Base-by-base conservation (phyloP, 2,113 vertebrate species). In the Prietella phreatophila region DNA sequence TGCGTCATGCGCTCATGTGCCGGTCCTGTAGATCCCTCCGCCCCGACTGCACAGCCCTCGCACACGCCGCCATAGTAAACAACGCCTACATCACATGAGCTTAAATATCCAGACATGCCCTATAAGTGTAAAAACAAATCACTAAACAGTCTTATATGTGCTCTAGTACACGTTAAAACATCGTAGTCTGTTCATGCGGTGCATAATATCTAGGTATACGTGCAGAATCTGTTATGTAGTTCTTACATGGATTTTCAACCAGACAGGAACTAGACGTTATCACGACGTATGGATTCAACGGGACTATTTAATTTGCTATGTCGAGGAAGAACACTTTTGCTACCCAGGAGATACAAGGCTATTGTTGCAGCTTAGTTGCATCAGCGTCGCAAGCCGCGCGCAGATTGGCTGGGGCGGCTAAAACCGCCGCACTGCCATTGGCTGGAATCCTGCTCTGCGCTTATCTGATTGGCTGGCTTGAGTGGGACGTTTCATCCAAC, bases 351-450 rank as follows among this genome's bases (percentile, higher is more conserved):
- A 88, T 89, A 86, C 89, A 75, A 91, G 92, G 88, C 91, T 89
- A 86, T 92, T 92, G 93, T 96, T 96, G 95, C 95, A 95, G 92
- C 89, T 90, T 90, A 92, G 92, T 96, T 96, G 95, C 95, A 96
- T 96, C 95, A 96, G 95, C 93, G 93, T 88, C 92, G 80, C 83
- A 85, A 55, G 86, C 91, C 79, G 85, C 63, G 3, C 78, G 88
- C 87, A 22, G 89, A 96, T 96, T 96, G 92, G 95, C 91, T 92
- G 91, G 39, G 27, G 55, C 47, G 19, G 36, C 73, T 75, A 53
- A 80, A 83, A 67, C 67, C 87, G 89, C 50, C 80, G 86, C 2
- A 42, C 56, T 47, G 8, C 89, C 1, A 96, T 95, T 96, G 95
- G 95, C 80, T 88, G 73, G 9, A 78, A 84, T 85, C 27, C 15